These are phyloP conservation scores for Micrastur ruficollis DNA, from an alignment of 2,797 vertebrate genomes.

Conservation along the genomic window DNA sequence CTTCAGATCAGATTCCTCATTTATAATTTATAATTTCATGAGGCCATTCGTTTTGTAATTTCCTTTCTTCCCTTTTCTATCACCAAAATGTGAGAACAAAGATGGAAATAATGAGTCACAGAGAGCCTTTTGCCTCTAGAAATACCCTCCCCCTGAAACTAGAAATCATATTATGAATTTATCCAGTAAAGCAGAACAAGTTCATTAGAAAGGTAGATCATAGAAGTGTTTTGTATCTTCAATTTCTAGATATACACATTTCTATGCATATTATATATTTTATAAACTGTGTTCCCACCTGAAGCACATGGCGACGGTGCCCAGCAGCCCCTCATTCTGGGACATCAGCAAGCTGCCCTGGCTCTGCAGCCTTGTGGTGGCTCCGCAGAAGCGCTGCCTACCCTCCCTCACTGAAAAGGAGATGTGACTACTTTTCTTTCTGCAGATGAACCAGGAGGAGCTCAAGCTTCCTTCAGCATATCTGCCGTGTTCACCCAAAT, in stretches of 20 bases:
- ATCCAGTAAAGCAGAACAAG: neutral
- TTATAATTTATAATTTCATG: neutral
- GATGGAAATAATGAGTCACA: neutral
- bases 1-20: neutral
- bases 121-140: neutral
- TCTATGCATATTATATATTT: neutral
- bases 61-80: constrained; percentile 5
- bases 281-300: neutral
- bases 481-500: neutral
- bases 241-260: neutral
- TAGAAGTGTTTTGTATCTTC: neutral
- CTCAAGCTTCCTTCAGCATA: neutral
- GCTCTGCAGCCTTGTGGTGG: neutral
- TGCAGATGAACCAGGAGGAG: neutral
- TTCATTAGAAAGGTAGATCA: neutral
- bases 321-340: neutral
- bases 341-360: neutral
- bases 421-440: neutral
- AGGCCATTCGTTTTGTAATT: neutral
- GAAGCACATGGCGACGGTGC: neutral
- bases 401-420: neutral
- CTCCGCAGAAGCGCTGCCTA: neutral
- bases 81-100: neutral
- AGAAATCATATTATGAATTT: neutral
- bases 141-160: neutral